phyloP scores from a whole-genome alignment of 1,140 invertebrate species.

The Ganaspis sp. region DNA sequence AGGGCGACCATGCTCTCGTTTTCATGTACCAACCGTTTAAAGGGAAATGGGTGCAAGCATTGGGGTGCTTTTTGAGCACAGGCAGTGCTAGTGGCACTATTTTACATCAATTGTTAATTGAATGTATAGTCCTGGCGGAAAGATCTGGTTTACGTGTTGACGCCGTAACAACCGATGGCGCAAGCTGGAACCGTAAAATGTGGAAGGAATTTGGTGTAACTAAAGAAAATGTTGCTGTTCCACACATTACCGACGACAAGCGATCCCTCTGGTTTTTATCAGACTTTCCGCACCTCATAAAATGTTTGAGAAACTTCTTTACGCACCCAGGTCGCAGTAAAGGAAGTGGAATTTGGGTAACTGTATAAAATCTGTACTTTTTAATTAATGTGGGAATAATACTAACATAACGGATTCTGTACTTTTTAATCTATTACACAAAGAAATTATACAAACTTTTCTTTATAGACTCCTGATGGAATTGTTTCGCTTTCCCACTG shows the following conservation, averaged over 20 bases:
- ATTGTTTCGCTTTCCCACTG: slow-evolving; percentile 24
- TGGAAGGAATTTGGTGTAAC: slow-evolving; percentile 41
- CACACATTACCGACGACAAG: background rate
- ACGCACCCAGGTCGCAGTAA: background rate
- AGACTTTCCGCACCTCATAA: slow-evolving; percentile 35
- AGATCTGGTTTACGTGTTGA: slow-evolving; percentile 36
- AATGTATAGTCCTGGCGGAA: slow-evolving; percentile 42
- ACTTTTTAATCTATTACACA: no score
- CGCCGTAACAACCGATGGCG: slow-evolving; percentile 39
- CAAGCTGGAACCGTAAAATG: slow-evolving; percentile 41
- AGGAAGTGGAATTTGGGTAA: background rate
- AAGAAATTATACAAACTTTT: no score
- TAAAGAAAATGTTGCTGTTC: slow-evolving; percentile 11
- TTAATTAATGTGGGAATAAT: no score
- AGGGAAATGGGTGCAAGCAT: slow-evolving; percentile 53
- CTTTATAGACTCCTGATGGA: background rate
- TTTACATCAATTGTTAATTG: slow-evolving; percentile 45
- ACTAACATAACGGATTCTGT: no score
- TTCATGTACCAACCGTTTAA: slow-evolving; percentile 63
- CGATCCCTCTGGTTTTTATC: background rate
- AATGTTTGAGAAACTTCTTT: slow-evolving; percentile 34
- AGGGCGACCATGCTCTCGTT: slow-evolving; percentile 60
- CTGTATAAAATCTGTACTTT: background rate
- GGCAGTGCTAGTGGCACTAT: slow-evolving; percentile 44
- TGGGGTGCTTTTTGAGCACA: slow-evolving; percentile 53